These are phyloP conservation scores for Panagrolaimus sp. DNA, from an alignment of 1,140 invertebrate genomes.

Conservation along the genomic window DNA sequence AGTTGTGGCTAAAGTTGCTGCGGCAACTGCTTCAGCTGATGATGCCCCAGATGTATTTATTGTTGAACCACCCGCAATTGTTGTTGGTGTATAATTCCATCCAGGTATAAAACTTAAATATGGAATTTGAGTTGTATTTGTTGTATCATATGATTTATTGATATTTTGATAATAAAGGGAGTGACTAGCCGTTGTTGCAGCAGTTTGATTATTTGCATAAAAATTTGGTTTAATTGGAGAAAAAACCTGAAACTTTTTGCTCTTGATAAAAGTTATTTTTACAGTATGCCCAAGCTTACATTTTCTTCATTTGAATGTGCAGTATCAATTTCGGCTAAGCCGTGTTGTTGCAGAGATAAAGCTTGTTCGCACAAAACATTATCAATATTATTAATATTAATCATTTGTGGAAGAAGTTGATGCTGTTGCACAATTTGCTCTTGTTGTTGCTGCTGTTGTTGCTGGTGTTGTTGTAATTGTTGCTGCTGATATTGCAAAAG, in stretches of 20 bases:
- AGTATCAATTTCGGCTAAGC: not conserved
- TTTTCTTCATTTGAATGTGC: no score
- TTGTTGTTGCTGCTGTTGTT: conserved; percentile 9
- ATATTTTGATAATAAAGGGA: not conserved
- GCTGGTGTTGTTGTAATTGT: not conserved
- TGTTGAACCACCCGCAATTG: conserved; percentile 3
- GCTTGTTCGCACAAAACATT: not conserved
- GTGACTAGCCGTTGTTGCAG: not conserved
- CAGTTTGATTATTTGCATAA: not conserved
- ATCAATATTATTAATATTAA: not conserved
- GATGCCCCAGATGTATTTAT: not conserved
- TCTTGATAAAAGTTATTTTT: no score
- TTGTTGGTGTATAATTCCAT: conserved; percentile 1
- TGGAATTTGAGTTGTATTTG: not conserved
- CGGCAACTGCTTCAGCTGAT: not conserved
- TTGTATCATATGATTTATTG: conserved; percentile 8
- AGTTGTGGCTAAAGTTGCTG: not conserved
- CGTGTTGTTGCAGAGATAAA: not conserved
- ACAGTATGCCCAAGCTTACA: no score
- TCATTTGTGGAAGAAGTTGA: not conserved
- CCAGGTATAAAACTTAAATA: not conserved
- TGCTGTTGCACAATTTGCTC: not conserved
- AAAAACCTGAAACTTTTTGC: not conserved
- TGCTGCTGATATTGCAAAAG: not conserved
- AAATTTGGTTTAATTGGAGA: conserved; percentile 6